Evolutionary conservation across 2,113 vertebrate genomes (phyloP), one percentile per base, ranked within the genome.

Genomic region (Echinops telfairi): DNA sequence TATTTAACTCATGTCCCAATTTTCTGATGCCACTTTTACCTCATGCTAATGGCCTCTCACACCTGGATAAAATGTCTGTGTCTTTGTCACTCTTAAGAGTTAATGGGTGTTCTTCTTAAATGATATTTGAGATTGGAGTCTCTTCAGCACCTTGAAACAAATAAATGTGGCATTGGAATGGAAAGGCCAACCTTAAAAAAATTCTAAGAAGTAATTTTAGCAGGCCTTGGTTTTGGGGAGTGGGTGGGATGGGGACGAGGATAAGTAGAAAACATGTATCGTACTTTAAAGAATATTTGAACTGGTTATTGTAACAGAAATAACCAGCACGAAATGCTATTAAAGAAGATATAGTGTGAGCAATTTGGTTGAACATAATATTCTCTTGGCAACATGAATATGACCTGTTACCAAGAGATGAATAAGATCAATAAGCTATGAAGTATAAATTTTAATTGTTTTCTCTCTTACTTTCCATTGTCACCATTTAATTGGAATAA

Each of bases 361-460:
- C 22, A 53, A 70, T 73, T 87, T 16, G 73, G 19, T 89, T 27
- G 4, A n/a, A 66, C 15, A 83, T n/a, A 20, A 71, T 33, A 27
- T 71, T 33, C 68, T 71, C 68, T n/a, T 71, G 68, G 68, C 31
- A 71, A 33, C 31, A 57, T 88, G 40, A 76, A 92, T 77, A 66
- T 81, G 33, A 43, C 31, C 78, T 93, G 94, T 95, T 60, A 73
- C 20, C 80, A 86, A 84, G 95, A 92, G 29, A 77, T 80, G 36
- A 53, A 53, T 11, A 11, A 92, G 80, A 70, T 80, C 60, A 86
- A 53, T 77, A 95, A 83, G 4, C 20, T 90, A 31, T 31, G 12
- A 68, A 58, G 78, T 68, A 19, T 36, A 96, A 94, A 96, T 96
- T 83, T 33, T 94, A 27, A 93, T 91, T 96, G 92, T 96, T 81